Evolutionary conservation across 2,888 invertebrate species (phyloP), one percentile per base, ranked within the genome.

Genomic region (Unio delphinus): DNA sequence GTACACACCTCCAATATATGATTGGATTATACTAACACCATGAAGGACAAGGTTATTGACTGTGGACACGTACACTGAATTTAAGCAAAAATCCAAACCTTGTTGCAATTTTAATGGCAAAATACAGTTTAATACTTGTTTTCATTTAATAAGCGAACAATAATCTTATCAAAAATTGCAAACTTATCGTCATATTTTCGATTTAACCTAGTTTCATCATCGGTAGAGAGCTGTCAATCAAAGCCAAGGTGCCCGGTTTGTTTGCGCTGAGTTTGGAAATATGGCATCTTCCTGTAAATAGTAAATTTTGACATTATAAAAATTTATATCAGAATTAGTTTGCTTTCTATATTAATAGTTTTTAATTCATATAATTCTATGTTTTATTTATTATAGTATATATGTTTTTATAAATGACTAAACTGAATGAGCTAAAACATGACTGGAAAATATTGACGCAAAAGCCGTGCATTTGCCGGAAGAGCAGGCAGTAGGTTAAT

Each of bases 191-290:
- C 60, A 20, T 34, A 56, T 66, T 20, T 17, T 45, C 28, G 57
- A 61, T 60, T 65, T 70, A 64, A 75, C 62, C 55, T 60, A 62
- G 30, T 64, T 56, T 59, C 56, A 55, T 28, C 58, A 18, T 8
- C 23, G n/a, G 28, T 67, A 65, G 68, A 61, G 64, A 75, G 23
- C 75, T 76, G 80, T 80, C 80, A 80, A 80, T 80, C 80, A 78
- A 70, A 66, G 30, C 34, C 56, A 65, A 55, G 30, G 54, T 57
- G 64, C 45, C 55, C 61, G 66, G 70, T 69, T 73, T 73, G 69
- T 73, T 30, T 75, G 65, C 73, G 75, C 73, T 69, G 67, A 57
- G 62, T 69, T 68, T 54, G 64, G 60, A 57, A 61, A 59, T 56
- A 11, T 55, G 55, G 17, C 23, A 45, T 68, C 64, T 45, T 45